These are phyloP conservation scores for Kryphioiulus occultus DNA, from an alignment of 2,888 invertebrate genomes.

Conservation along the genomic window DNA sequence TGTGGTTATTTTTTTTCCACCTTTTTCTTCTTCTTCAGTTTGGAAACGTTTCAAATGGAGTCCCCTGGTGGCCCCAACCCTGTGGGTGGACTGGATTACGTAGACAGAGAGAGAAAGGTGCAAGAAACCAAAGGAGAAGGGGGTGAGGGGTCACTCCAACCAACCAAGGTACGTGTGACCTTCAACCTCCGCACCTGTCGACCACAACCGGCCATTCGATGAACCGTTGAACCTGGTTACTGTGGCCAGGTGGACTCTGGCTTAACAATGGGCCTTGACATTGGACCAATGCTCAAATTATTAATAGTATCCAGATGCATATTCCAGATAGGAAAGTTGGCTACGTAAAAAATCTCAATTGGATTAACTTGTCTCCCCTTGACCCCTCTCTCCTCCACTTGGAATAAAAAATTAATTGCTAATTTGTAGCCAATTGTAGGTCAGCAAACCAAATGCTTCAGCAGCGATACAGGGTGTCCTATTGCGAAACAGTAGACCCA, in stretches of 20 bases:
- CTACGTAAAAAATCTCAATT: neutral
- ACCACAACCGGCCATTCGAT: neutral
- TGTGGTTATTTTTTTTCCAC: neutral
- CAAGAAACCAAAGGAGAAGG: neutral
- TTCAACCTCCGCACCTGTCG: constrained; percentile 9
- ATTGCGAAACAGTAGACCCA: no score
- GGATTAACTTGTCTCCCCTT: neutral
- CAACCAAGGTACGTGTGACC: neutral
- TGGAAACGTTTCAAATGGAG: neutral
- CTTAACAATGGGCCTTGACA: neutral
- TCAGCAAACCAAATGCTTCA: no score
- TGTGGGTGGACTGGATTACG: neutral
- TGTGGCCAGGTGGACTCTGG: neutral
- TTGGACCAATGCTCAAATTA: neutral
- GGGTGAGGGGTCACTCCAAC: neutral
- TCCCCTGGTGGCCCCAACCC: neutral
- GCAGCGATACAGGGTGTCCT: no score
- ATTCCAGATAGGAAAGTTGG: neutral
- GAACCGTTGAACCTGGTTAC: neutral
- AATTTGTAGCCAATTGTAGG: no score
- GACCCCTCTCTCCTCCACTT: no score
- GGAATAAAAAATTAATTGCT: no score
- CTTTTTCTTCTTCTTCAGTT: neutral
- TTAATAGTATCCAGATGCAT: neutral
- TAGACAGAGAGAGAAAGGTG: neutral